Conservation (phyloP, 2,113 vertebrate species). For the Cheilinus undulatus region DNA sequence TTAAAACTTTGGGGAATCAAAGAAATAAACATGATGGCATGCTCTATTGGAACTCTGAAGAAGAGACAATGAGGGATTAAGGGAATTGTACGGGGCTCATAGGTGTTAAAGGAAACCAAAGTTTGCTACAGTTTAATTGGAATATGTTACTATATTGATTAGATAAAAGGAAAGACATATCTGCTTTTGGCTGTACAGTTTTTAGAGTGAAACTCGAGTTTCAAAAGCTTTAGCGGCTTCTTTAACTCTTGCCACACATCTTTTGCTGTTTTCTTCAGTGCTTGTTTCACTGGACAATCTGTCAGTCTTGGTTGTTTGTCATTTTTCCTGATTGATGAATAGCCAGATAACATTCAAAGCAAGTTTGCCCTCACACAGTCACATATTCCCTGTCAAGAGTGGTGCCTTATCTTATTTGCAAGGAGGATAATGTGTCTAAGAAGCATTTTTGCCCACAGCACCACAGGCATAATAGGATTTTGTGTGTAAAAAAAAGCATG, state of each 20-base stretch:
- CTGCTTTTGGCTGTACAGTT: background rate
- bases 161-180: background rate
- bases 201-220: background rate
- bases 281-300: conserved; percentile 38
- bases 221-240: background rate
- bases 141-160: background rate
- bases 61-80: conserved; percentile 13
- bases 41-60: conserved; percentile 47
- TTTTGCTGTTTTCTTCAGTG: conserved; percentile 37
- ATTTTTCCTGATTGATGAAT: conserved; percentile 68
- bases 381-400: conserved; percentile 70
- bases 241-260: conserved; percentile 11
- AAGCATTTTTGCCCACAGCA: conserved; percentile 71
- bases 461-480: conserved; percentile 71
- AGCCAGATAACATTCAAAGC: conserved; percentile 67
- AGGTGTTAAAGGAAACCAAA: background rate
- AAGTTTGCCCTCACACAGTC: conserved; percentile 59
- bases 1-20: conserved; percentile 42
- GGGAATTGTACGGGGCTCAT: background rate
- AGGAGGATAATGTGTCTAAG: conserved; percentile 76
- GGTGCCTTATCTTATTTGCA: conserved; percentile 77
- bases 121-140: background rate
- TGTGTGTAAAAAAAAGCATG: conserved; percentile 75
- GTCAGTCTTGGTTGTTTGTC: conserved; percentile 43
- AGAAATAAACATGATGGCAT: conserved; percentile 55